phyloP scores from a whole-genome alignment of 1,140 invertebrate genomes.

The Pectinophora gossypiella region DNA sequence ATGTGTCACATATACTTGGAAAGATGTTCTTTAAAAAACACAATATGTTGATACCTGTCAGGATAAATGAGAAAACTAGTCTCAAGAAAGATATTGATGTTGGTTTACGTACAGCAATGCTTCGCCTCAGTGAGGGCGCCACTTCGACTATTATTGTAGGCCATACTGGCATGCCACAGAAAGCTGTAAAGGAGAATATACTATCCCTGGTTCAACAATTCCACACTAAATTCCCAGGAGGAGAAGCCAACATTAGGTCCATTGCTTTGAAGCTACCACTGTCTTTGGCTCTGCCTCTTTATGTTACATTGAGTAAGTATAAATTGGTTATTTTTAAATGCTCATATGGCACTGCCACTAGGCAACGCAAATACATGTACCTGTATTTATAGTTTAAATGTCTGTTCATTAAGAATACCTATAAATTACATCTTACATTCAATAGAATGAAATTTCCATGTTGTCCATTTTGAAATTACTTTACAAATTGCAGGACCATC shows the following conservation, averaged over 20 bases:
- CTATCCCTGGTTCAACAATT: conserved; percentile 70
- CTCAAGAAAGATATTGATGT: conserved; percentile 77
- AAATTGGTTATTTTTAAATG: not conserved
- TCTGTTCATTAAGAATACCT: too few species aligned
- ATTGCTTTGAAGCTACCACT: conserved; percentile 75
- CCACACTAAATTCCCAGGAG: conserved; percentile 77
- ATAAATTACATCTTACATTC: too few species aligned
- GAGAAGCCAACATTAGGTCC: conserved; percentile 78
- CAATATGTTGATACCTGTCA: conserved; percentile 77
- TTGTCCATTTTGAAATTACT: not conserved
- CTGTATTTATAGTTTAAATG: too few species aligned
- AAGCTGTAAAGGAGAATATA: conserved; percentile 77
- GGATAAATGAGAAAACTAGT: conserved; percentile 70
- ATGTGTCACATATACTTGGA: conserved; percentile 78
- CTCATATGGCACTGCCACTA: too few species aligned
- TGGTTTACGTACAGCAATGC: conserved; percentile 76
- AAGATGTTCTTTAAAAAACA: conserved; percentile 78
- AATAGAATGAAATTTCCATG: too few species aligned
- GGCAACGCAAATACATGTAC: too few species aligned
- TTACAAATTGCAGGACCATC: conserved; percentile 40
- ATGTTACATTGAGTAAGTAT: conserved; percentile 78
- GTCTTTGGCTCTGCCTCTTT: conserved; percentile 77
- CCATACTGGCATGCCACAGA: conserved; percentile 72
- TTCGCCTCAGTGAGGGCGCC: conserved; percentile 76
- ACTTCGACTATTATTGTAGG: conserved; percentile 76